Evolutionary conservation across 2,797 vertebrate genomes (phyloP).

Genomic region (Sibirionetta formosa): DNA sequence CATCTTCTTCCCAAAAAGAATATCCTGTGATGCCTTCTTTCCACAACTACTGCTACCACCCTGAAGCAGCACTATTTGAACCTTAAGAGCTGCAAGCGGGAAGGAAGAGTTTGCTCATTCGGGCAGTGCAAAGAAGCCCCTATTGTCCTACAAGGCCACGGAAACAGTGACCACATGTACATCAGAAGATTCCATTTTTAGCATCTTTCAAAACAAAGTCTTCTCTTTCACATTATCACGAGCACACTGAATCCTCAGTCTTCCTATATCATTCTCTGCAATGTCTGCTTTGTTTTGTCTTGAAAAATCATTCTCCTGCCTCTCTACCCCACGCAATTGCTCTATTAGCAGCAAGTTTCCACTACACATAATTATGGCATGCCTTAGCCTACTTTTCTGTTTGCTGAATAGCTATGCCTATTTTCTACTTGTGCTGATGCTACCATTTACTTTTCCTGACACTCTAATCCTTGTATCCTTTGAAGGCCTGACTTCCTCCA

Average conservation of each 20-base stretch:
- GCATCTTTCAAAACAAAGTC: slow-evolving; percentile 69
- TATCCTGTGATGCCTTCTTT: slow-evolving; percentile 67
- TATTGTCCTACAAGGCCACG: slow-evolving; percentile 68
- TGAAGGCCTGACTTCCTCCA: slow-evolving; percentile 82
- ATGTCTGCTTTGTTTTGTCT: slow-evolving; percentile 74
- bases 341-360: slow-evolving; percentile 79
- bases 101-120: slow-evolving; percentile 63
- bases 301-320: slow-evolving; percentile 70
- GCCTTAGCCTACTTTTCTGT: slow-evolving; percentile 83
- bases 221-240: slow-evolving; percentile 68
- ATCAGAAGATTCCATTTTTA: slow-evolving; percentile 77
- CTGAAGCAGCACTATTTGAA: not conserved
- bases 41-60: slow-evolving; percentile 7
- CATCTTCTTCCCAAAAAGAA: slow-evolving; percentile 61
- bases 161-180: slow-evolving; percentile 73
- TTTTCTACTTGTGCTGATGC: slow-evolving; percentile 84
- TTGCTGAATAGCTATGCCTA: slow-evolving; percentile 82
- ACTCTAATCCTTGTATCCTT: slow-evolving; percentile 81
- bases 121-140: slow-evolving; percentile 39
- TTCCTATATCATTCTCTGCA: slow-evolving; percentile 67
- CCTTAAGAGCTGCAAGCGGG: not conserved
- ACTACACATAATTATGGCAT: slow-evolving; percentile 80
- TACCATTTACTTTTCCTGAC: slow-evolving; percentile 83
- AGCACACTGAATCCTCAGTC: slow-evolving; percentile 64
- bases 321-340: slow-evolving; percentile 54